Base-by-base conservation (phyloP, 2,888 invertebrate species). In the Byasa hedistus region DNA sequence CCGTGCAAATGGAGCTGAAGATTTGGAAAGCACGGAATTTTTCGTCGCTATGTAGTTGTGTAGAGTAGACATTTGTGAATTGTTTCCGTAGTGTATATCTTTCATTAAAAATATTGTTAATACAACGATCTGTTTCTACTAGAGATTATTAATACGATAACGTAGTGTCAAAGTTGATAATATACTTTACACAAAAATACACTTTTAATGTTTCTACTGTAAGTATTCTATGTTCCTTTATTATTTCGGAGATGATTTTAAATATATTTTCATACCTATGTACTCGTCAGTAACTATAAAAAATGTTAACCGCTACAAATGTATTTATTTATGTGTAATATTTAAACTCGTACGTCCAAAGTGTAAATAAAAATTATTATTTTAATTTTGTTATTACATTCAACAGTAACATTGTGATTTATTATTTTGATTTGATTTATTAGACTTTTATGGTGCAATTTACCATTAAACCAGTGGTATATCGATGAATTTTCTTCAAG, bases 141-240 rank as follows among this genome's bases (percentile, higher is more conserved):
- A 66, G 57, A 54, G 27, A 62, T 62, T 58, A 55, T 66, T 44
- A 12, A 61, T 44, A 58, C 36, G 17, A 51, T 27, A 21, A 27
- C n/a, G 19, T 62, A 55, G 56, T 56, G 39, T 55, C n/a, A 55
- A 56, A 55, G 44, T 15, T 62, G 17, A 48, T 19, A 12, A n/a
- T 48, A 36, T 39, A 64, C 12, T 36, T 54, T 36, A 57, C 2
- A 61, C 22, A 52, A 27, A 10, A 32, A 32, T 32, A 32, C 32
- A 8, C 32, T 61, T 23, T 51, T 61, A 61, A 57, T 61, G 52
- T 57, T 66, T 24, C 39, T 57, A 54, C 57, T 61, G 17, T 66
- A 52, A 61, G 17, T 23, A 61, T 24, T 15, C 17, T 55, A 56
- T 39, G 66, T 61, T 66, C 66, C 66, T 66, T 61, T 61, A 32